Conservation (phyloP, 2,888 invertebrate species). For the Melanchra persicariae region DNA sequence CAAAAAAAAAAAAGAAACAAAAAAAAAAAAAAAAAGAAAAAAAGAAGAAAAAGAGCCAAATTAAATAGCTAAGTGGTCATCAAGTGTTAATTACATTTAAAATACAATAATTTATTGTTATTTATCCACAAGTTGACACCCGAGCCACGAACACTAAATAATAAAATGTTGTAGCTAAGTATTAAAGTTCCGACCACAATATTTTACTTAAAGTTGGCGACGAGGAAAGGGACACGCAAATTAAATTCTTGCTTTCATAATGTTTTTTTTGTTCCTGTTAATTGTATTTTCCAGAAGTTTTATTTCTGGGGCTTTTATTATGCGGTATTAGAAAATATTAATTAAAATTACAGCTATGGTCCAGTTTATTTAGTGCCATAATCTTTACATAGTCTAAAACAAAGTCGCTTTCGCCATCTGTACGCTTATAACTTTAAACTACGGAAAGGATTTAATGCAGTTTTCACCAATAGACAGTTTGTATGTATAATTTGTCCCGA, state of each 20-base stretch:
- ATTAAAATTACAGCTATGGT: background rate
- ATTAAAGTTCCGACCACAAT: slow-evolving; percentile 43
- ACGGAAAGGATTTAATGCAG: no score
- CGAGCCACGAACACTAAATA: slow-evolving; percentile 30
- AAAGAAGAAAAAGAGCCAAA: background rate
- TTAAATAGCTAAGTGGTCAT: background rate
- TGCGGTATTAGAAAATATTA: background rate
- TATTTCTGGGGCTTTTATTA: background rate
- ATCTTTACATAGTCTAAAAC: background rate
- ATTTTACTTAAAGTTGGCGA: slow-evolving; percentile 35
- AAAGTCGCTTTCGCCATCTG: no score
- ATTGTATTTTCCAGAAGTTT: background rate
- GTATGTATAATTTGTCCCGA: no score
- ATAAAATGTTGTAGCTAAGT: slow-evolving; percentile 38
- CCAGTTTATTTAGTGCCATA: background rate
- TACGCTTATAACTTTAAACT: no score
- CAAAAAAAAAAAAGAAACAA: no score
- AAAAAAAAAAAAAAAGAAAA: no score
- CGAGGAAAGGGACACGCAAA: slow-evolving; percentile 15
- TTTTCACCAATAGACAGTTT: no score
- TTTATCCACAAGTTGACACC: background rate
- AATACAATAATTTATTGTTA: background rate
- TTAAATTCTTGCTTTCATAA: slow-evolving; percentile 22
- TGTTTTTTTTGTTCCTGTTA: slow-evolving; percentile 1
- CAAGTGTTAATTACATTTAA: background rate